These are phyloP conservation scores for Neocrepidodera transversa DNA, from an alignment of 2,888 invertebrate species.

Conservation along the genomic window DNA sequence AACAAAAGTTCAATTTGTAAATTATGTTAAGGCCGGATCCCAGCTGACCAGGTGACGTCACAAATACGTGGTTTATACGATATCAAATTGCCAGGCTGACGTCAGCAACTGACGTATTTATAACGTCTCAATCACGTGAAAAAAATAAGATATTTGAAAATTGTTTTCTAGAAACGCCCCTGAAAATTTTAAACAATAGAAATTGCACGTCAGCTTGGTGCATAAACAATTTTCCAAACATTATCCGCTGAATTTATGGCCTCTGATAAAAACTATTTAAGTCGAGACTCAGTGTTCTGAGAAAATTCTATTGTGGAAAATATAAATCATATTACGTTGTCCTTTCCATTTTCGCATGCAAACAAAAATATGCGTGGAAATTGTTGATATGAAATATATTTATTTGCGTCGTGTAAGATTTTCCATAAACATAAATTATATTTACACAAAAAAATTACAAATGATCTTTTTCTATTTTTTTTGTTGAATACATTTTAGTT, in stretches of 20 bases:
- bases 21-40: no score
- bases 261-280: constrained; percentile 12
- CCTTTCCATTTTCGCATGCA: not conserved
- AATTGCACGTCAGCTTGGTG: not conserved
- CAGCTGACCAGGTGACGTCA: no score
- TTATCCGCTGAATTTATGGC: constrained; percentile 5
- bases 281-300: not conserved
- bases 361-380: not conserved
- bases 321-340: constrained; percentile 1
- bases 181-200: constrained; percentile 3
- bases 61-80: no score
- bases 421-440: no score
- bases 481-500: no score
- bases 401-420: no score
- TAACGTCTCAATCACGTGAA: no score
- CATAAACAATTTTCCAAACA: constrained; percentile 6
- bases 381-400: not conserved
- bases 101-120: no score
- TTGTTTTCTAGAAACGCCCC: not conserved
- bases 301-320: constrained; percentile 8
- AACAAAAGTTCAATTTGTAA: no score
- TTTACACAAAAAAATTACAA: no score
- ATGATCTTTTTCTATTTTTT: no score
- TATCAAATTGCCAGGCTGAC: no score
- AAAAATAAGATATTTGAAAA: not conserved